phyloP scores from a whole-genome alignment of 2,888 invertebrate species.

The Peribatodes rhomboidaria region DNA sequence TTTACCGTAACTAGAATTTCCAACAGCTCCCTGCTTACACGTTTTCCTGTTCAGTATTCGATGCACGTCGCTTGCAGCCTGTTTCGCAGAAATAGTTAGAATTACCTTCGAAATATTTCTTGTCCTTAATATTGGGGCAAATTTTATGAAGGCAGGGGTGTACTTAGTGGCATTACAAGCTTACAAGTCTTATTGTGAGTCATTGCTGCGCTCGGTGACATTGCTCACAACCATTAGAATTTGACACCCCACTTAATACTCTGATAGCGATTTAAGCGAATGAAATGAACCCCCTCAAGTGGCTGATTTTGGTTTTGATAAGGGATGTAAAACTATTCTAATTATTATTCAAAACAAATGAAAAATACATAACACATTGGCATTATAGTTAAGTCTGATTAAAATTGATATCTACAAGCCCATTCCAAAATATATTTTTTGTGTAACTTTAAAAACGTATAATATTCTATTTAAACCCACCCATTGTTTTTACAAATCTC shows the following conservation, averaged over 20 bases:
- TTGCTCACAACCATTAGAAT: not conserved
- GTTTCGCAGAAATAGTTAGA: constrained; percentile 57
- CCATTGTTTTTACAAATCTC: no score
- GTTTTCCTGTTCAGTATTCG: constrained; percentile 54
- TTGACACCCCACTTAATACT: not conserved
- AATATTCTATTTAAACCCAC: no score
- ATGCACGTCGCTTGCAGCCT: constrained; percentile 65
- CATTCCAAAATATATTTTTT: no score
- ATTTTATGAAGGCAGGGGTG: constrained; percentile 17
- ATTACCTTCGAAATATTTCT: constrained; percentile 40
- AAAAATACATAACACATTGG: no score
- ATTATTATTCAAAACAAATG: no score
- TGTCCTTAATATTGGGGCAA: constrained; percentile 47
- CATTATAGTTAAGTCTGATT: no score
- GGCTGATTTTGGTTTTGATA: no score
- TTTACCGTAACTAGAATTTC: not conserved
- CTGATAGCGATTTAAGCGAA: no score
- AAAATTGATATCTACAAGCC: no score
- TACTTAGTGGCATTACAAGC: constrained; percentile 7
- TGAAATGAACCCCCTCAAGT: no score
- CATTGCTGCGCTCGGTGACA: not conserved
- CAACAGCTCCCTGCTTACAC: not conserved
- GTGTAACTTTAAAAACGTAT: no score
- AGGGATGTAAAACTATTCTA: no score
- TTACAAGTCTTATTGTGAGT: constrained; percentile 8